Evolutionary conservation across 2,113 vertebrate genomes (phyloP), one percentile per base, ranked within the genome.

Genomic region (Progne subis): DNA sequence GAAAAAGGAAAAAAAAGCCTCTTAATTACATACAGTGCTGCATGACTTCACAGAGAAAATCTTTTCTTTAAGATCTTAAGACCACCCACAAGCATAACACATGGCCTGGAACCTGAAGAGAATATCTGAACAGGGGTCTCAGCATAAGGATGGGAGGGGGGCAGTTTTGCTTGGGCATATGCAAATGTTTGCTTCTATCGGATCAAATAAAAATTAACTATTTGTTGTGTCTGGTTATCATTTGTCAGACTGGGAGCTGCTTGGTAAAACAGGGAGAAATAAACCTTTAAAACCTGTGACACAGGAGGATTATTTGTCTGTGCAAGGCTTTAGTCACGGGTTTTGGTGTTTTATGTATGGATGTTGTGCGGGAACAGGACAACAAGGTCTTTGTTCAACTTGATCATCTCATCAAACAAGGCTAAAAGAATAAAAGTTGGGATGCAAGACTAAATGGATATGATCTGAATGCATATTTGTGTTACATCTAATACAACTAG

Each of bases 391-490:
- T 98, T 98, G 97, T 98, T 98, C 97, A 96, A 97, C 96, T 97
- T 95, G 96, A 98, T 97, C 97, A 97, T 98, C 97, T 97, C 95
- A 97, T 98, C 95, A 96, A 97, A 97, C 97, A 96, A 93, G 96
- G 94, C 96, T 95, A 96, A 92, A 95, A 97, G 97, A 98, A 98
- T 97, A 97, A 97, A 98, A 98, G 97, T 98, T 97, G 96, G 97
- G 96, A 98, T 94, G 97, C 97, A 97, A 97, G 97, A 98, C 95
- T 97, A 97, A 98, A 97, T 97, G 98, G 97, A 91, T 98, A 97
- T 98, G 98, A 98, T 98, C 98, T 98, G 98, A 98, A 98, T 98
- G 98, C 98, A 97, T 98, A 98, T 98, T 98, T 98, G 98, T 97
- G 98, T 96, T 97, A 98, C 98, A 98, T 98, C 98, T 97, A 97